phyloP scores from a whole-genome alignment of 2,888 invertebrate species.

The Barypeithes pellucidus region DNA sequence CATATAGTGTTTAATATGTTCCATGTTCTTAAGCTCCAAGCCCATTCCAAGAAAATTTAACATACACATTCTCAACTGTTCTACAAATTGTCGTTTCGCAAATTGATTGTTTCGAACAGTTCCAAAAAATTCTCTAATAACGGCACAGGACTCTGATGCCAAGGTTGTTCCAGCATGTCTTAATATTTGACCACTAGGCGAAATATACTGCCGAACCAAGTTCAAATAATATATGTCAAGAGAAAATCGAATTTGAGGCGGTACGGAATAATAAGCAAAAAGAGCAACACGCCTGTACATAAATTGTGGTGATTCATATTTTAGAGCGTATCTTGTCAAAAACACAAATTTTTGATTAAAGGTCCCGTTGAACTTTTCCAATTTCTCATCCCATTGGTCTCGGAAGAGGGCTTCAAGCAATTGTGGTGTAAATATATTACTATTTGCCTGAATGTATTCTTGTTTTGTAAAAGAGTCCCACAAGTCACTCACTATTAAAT shows the following conservation, averaged over 20 bases:
- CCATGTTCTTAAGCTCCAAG: neutral
- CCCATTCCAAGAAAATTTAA: neutral
- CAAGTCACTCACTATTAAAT: neutral
- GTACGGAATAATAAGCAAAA: neutral
- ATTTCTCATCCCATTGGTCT: neutral
- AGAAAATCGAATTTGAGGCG: constrained; percentile 11
- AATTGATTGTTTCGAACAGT: neutral
- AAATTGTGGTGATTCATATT: constrained; percentile 11
- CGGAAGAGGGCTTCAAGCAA: neutral
- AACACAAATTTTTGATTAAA: constrained; percentile 18
- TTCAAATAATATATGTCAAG: neutral
- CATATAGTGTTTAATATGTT: neutral
- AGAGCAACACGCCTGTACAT: constrained; percentile 18
- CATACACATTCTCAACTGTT: neutral
- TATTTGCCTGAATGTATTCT: neutral
- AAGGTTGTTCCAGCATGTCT: constrained; percentile 1
- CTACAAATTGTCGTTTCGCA: neutral
- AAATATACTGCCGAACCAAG: constrained; percentile 2
- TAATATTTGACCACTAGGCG: constrained; percentile 17
- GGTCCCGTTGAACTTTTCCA: neutral
- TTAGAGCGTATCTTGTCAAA: constrained; percentile 6
- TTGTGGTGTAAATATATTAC: neutral
- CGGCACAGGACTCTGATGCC: constrained; percentile 6
- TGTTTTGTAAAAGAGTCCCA: neutral
- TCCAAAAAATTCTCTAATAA: neutral